phyloP scores from a whole-genome alignment of 2,888 invertebrate species.

The Eugnorisma glareosa region DNA sequence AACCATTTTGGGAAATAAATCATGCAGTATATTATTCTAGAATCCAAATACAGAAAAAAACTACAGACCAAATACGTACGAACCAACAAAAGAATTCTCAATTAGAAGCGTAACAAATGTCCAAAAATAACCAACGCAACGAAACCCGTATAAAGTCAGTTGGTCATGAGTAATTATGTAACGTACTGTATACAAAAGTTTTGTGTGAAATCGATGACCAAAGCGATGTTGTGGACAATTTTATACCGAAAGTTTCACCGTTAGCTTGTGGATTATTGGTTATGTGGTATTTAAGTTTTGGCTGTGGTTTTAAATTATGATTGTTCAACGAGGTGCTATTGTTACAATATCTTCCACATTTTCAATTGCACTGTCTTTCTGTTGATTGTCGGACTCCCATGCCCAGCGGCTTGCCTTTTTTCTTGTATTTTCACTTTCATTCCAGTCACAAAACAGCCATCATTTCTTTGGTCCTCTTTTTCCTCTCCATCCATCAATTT shows the following conservation, averaged over 20 bases:
- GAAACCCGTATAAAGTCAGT: constrained; percentile 51
- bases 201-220: constrained; percentile 58
- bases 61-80: constrained; percentile 5
- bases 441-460: not conserved
- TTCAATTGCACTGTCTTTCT: not conserved
- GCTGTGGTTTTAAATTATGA: not conserved
- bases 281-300: constrained; percentile 27
- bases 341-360: not conserved
- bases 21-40: not conserved
- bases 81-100: constrained; percentile 50
- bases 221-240: constrained; percentile 50
- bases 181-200: constrained; percentile 37
- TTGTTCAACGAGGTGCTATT: not conserved
- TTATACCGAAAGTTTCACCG: constrained; percentile 39
- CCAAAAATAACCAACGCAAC: constrained; percentile 30
- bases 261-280: constrained; percentile 38
- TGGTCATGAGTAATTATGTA: constrained; percentile 61
- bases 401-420: not conserved
- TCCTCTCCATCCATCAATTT: not conserved
- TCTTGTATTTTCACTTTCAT: accelerated
- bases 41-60: not conserved
- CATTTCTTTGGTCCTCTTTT: not conserved
- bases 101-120: constrained; percentile 53
- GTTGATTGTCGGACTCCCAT: not conserved
- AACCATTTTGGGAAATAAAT: not conserved